These are phyloP conservation scores for Edolisoma coerulescens DNA, from an alignment of 2,113 vertebrate genomes.

Conservation along the genomic window DNA sequence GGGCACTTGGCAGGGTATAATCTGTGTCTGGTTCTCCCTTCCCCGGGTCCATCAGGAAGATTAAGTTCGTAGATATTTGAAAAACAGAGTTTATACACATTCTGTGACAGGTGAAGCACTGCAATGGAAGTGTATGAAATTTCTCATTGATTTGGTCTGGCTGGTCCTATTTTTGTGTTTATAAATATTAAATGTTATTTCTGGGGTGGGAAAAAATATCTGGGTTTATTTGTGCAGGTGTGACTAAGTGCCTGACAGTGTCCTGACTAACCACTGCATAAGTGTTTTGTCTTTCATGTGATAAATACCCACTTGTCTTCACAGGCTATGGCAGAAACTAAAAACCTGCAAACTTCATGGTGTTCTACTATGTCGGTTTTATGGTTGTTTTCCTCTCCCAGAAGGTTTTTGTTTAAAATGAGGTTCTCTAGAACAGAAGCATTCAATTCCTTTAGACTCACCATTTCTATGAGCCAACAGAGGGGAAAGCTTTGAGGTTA, in stretches of 20 bases:
- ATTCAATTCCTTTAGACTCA: background rate
- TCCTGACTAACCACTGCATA: constrained; percentile 8
- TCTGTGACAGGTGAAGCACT: background rate
- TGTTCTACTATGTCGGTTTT: background rate
- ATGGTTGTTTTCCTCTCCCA: background rate
- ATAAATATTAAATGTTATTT: constrained; percentile 18
- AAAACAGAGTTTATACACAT: background rate
- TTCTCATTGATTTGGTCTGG: background rate
- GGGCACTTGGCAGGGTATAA: background rate
- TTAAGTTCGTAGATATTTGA: background rate
- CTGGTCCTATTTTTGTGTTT: background rate
- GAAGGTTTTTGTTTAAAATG: background rate
- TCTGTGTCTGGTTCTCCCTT: background rate
- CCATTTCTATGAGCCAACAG: background rate
- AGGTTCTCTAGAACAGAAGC: background rate
- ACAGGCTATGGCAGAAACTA: background rate
- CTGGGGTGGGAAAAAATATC: background rate
- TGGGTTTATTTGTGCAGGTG: background rate
- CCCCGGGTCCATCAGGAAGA: background rate
- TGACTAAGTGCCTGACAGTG: constrained; percentile 3
- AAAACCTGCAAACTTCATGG: background rate
- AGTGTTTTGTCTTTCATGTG: background rate
- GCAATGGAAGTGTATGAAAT: background rate
- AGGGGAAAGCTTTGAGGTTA: background rate
- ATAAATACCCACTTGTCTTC: background rate